These are phyloP conservation scores for Epistrophella euchroma DNA, from an alignment of 2,888 invertebrate genomes.

Conservation along the genomic window DNA sequence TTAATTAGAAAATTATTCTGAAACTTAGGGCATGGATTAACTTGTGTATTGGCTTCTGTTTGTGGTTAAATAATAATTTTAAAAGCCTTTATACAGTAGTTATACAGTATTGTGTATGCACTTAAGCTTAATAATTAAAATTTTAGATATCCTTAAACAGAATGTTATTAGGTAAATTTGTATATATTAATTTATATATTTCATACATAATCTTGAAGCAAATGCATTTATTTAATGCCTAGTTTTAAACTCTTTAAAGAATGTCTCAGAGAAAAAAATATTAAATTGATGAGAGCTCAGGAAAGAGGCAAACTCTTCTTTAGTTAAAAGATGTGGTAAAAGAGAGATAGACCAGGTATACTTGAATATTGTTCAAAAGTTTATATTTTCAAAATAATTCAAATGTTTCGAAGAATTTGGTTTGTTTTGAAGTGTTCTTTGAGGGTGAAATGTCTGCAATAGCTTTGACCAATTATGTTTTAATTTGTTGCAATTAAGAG, in stretches of 20 bases:
- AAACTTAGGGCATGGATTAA: conserved; percentile 21
- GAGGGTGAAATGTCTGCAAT: background rate
- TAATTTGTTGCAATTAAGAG: background rate
- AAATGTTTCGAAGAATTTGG: background rate
- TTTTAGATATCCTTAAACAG: too few relatives aligned
- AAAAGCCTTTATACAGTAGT: background rate
- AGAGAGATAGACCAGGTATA: background rate
- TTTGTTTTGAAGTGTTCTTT: background rate
- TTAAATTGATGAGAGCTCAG: background rate
- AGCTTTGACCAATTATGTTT: background rate
- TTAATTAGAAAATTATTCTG: conserved; percentile 61
- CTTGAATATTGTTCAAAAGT: background rate
- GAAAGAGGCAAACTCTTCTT: background rate
- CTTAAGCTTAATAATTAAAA: too few relatives aligned
- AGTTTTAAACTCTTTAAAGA: background rate
- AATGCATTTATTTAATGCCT: background rate
- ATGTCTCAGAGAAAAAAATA: background rate
- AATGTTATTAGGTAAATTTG: too few relatives aligned
- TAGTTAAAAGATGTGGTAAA: background rate
- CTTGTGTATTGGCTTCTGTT: conserved; percentile 32
- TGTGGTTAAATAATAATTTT: conserved; percentile 8
- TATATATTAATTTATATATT: too few relatives aligned
- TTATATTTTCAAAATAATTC: background rate
- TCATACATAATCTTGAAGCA: background rate
- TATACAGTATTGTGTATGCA: background rate